These are phyloP conservation scores for Camelus bactrianus DNA, from an alignment of 2,113 vertebrate species.

Conservation along the genomic window DNA sequence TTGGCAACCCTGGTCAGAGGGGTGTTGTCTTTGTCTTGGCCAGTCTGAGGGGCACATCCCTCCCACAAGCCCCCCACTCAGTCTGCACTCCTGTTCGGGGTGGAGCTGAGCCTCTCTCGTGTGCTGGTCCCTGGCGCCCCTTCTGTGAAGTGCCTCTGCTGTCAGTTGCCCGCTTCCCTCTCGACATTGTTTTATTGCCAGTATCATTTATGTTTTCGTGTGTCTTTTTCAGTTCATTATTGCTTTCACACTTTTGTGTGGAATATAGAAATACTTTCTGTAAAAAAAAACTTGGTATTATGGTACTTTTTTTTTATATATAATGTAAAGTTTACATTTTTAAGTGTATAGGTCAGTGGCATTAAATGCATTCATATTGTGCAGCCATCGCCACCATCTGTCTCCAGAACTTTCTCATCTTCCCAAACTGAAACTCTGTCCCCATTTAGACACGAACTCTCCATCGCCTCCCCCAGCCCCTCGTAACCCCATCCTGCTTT, in stretches of 20 bases:
- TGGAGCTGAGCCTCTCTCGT: too few species aligned
- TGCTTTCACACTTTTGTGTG: background rate
- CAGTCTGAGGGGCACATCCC: background rate
- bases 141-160: background rate
- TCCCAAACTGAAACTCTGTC: background rate
- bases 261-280: background rate
- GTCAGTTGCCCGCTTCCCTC: background rate
- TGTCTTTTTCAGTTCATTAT: background rate
- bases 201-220: background rate
- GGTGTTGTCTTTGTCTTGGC: background rate
- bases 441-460: rapidly evolving
- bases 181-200: background rate
- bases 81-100: background rate
- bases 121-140: background rate
- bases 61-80: background rate
- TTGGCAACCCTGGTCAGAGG: background rate
- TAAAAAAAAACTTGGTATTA: background rate
- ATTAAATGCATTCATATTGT: background rate
- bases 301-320: background rate
- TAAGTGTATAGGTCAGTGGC: background rate
- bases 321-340: background rate
- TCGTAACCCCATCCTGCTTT: background rate
- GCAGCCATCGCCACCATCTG: background rate
- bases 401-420: background rate
- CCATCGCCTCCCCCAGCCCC: too few species aligned